Percentiles rank a stretch among this genome's conserved stretches.
Evolutionary conservation across 1,140 invertebrate genomes (phyloP).

Genomic region (Dryas iulia): DNA sequence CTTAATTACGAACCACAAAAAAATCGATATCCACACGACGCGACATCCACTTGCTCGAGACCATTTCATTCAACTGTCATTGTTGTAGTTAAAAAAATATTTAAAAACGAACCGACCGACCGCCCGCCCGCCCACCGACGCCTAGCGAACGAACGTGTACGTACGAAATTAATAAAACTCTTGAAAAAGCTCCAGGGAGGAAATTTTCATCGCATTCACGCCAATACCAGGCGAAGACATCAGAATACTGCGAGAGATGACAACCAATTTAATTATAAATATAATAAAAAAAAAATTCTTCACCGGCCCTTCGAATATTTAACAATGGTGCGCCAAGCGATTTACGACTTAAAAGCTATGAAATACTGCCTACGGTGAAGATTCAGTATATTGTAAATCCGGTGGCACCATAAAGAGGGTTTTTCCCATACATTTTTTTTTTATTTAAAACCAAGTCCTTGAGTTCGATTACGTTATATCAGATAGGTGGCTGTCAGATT

Average conservation of each 20-base stretch:
- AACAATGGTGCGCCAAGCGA: slow-evolving; percentile 35
- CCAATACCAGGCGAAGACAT: slow-evolving; percentile 73
- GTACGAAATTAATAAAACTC: slow-evolving; percentile 70
- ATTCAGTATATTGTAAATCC: slow-evolving; percentile 67
- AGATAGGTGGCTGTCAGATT: slow-evolving; percentile 40
- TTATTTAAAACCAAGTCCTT: slow-evolving; percentile 67
- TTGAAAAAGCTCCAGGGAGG: slow-evolving; percentile 57
- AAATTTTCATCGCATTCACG: slow-evolving; percentile 64
- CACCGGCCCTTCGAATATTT: slow-evolving; percentile 57
- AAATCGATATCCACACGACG: background rate
- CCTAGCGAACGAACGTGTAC: slow-evolving; percentile 27
- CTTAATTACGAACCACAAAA: background rate
- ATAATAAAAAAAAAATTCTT: slow-evolving; percentile 75
- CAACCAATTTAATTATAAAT: slow-evolving; percentile 79
- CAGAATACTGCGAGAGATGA: slow-evolving; percentile 70
- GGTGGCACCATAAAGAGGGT: slow-evolving; percentile 68
- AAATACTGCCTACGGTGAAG: slow-evolving; percentile 34
- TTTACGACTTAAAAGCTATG: slow-evolving; percentile 30
- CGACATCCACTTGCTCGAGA: slow-evolving; percentile 14
- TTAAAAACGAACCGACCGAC: slow-evolving; percentile 12
- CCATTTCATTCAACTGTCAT: slow-evolving; percentile 25
- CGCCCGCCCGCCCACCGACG: no score
- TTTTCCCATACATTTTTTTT: slow-evolving; percentile 63
- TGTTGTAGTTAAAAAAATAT: slow-evolving; percentile 25
- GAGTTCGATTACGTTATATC: slow-evolving; percentile 58